These are phyloP conservation scores for Sarcophilus harrisii DNA, from an alignment of 2,797 vertebrate species.

Conservation along the genomic window DNA sequence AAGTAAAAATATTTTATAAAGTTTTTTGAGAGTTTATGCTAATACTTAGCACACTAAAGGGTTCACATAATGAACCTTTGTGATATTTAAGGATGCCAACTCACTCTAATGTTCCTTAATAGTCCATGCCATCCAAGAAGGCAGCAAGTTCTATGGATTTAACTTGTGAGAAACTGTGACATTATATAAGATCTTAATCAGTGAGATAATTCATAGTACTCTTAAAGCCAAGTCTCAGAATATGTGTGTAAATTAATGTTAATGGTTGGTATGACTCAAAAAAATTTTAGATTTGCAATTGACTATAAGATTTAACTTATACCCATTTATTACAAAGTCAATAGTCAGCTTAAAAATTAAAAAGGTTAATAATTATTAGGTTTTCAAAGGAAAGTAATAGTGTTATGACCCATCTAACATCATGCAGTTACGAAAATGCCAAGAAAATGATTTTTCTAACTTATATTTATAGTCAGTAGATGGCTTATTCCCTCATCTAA, in stretches of 20 bases:
- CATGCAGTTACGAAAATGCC: slow-evolving; percentile 83
- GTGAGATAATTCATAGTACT: slow-evolving; percentile 79
- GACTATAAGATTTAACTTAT: slow-evolving; percentile 81
- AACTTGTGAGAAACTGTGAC: slow-evolving; percentile 73
- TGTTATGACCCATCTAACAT: slow-evolving; percentile 84
- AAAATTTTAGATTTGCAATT: slow-evolving; percentile 84
- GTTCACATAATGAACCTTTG: neutral
- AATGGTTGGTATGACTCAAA: slow-evolving; percentile 84
- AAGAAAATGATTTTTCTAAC: slow-evolving; percentile 84
- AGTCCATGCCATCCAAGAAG: slow-evolving; percentile 60
- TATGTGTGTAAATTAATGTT: slow-evolving; percentile 83
- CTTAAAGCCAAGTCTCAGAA: slow-evolving; percentile 73
- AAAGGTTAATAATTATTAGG: slow-evolving; percentile 88
- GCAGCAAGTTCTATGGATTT: slow-evolving; percentile 53
- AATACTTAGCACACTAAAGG: neutral
- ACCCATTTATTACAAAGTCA: slow-evolving; percentile 88
- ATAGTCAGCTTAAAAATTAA: slow-evolving; percentile 87
- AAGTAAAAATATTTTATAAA: neutral
- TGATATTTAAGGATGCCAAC: slow-evolving; percentile 19
- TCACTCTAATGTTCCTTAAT: slow-evolving; percentile 39
- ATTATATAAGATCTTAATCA: slow-evolving; percentile 74
- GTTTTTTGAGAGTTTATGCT: neutral
- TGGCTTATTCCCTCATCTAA: slow-evolving; percentile 82
- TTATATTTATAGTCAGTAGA: slow-evolving; percentile 85
- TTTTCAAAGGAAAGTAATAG: slow-evolving; percentile 86